phyloP scores from a whole-genome alignment of 1,140 invertebrate species.

The Drosophila watanabei region DNA sequence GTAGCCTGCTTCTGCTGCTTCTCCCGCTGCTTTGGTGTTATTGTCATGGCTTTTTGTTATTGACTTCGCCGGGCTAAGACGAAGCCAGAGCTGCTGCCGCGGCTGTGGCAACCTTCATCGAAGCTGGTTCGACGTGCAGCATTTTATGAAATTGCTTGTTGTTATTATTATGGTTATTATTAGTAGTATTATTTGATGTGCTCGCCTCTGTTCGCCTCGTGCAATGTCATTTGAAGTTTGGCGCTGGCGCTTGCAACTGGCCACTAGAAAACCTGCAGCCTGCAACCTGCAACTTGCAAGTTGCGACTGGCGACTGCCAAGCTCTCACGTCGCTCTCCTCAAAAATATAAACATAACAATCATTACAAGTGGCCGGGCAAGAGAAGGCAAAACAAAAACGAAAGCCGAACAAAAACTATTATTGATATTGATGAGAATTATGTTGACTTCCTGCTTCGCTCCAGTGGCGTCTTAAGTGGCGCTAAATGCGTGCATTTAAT shows the following conservation, averaged over 20 bases:
- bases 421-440: slow-evolving; percentile 83
- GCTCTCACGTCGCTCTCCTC: slow-evolving; percentile 65
- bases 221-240: slow-evolving; percentile 73
- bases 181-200: slow-evolving; percentile 70
- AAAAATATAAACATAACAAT: slow-evolving; percentile 82
- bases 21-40: slow-evolving; percentile 63
- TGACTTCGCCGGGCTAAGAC: slow-evolving; percentile 54
- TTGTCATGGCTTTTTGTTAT: slow-evolving; percentile 75
- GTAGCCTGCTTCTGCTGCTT: slow-evolving; percentile 28
- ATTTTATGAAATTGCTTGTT: slow-evolving; percentile 81
- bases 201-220: slow-evolving; percentile 36
- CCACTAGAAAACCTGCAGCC: neutral
- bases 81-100: slow-evolving; percentile 28
- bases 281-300: slow-evolving; percentile 18
- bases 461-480: slow-evolving; percentile 77
- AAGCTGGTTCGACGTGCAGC: slow-evolving; percentile 64
- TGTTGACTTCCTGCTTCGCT: slow-evolving; percentile 76
- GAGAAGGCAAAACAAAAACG: slow-evolving; percentile 48
- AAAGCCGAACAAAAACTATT: slow-evolving; percentile 75
- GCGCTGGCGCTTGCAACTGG: slow-evolving; percentile 43
- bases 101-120: slow-evolving; percentile 30
- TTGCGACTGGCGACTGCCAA: slow-evolving; percentile 30
- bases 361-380: slow-evolving; percentile 56
- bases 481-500: slow-evolving; percentile 82
- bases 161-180: slow-evolving; percentile 83